Base-by-base conservation (phyloP, 2,888 invertebrate genomes). In the Steinernema scapterisci region DNA sequence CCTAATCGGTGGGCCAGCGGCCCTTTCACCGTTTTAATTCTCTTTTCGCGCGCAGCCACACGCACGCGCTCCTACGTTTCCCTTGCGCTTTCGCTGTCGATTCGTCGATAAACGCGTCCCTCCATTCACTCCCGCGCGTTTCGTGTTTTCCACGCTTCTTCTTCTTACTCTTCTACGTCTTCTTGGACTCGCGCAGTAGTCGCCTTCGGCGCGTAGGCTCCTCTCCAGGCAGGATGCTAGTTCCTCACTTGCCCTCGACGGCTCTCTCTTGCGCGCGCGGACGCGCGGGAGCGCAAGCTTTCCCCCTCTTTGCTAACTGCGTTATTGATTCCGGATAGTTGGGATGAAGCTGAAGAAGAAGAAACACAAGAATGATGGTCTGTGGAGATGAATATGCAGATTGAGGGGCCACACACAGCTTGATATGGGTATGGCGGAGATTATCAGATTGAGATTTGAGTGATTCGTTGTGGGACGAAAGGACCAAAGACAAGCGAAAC, bases 251-350 rank as follows among this genome's bases (percentile, higher is more conserved):
- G 21, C 63, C 63, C 63, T 63, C 63, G 13, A 6, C 5, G 11
- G 63, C 63, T 27, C n/a, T n/a, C n/a, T n/a, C n/a, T n/a, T n/a
- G n/a, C n/a, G n/a, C n/a, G n/a, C n/a, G n/a, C n/a, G n/a, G n/a
- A n/a, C n/a, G n/a, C n/a, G n/a, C n/a, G n/a, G n/a, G n/a, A 27
- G 63, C 63, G 48, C 48, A 48, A 48, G 48, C 63, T 11, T 23
- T 11, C 54, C 38, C 38, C 38, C 38, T 38, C 38, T 23, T 21
- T 21, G 11, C 63, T 63, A 63, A 63, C 63, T 31, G n/a, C 63
- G 63, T 63, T 63, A 63, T 63, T 63, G 63, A 63, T 63, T 63
- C 63, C 63, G 63, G 63, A 63, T 63, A 63, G 63, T 27, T 16
- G 27, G 63, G 63, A 27, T 63, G 31, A 27, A 63, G 25, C 1